phyloP scores from a whole-genome alignment of 2,888 invertebrate genomes.

The Hypolimnas misippus region DNA sequence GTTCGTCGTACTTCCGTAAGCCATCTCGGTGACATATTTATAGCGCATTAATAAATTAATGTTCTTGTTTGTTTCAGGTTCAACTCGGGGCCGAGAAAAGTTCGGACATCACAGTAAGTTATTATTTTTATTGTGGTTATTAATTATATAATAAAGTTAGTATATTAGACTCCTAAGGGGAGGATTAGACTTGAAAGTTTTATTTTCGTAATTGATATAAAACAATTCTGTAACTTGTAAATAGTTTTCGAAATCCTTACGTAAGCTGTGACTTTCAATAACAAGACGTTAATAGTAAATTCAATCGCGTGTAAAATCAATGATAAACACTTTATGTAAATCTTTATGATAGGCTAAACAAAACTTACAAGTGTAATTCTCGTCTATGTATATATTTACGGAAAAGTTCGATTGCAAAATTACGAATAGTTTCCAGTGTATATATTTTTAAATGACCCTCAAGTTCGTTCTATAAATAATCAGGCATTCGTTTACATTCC shows the following conservation, averaged over 20 bases:
- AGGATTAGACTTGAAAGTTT: too few relatives aligned
- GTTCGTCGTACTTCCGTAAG: constrained; percentile 36
- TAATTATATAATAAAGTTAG: background rate
- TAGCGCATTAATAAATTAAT: constrained; percentile 35
- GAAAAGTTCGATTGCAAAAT: too few relatives aligned
- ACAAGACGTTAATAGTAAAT: too few relatives aligned
- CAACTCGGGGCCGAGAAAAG: constrained; percentile 36
- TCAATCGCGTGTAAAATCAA: too few relatives aligned
- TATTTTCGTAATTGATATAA: too few relatives aligned
- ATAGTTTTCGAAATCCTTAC: too few relatives aligned
- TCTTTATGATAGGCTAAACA: too few relatives aligned
- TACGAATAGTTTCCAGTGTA: background rate
- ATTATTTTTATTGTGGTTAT: constrained; percentile 6
- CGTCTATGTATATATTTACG: too few relatives aligned
- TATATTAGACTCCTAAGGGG: background rate
- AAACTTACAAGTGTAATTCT: too few relatives aligned
- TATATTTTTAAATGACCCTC: background rate
- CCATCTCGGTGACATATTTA: constrained; percentile 40
- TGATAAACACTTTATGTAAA: too few relatives aligned
- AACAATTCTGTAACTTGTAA: too few relatives aligned
- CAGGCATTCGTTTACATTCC: background rate
- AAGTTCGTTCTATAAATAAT: background rate
- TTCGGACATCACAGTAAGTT: constrained; percentile 50
- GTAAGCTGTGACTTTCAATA: too few relatives aligned
- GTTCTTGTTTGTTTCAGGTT: constrained; percentile 49